Evolutionary conservation across 2,888 invertebrate genomes (phyloP), one percentile per base, ranked within the genome.

Genomic region (Lasioglossum vierecki): DNA sequence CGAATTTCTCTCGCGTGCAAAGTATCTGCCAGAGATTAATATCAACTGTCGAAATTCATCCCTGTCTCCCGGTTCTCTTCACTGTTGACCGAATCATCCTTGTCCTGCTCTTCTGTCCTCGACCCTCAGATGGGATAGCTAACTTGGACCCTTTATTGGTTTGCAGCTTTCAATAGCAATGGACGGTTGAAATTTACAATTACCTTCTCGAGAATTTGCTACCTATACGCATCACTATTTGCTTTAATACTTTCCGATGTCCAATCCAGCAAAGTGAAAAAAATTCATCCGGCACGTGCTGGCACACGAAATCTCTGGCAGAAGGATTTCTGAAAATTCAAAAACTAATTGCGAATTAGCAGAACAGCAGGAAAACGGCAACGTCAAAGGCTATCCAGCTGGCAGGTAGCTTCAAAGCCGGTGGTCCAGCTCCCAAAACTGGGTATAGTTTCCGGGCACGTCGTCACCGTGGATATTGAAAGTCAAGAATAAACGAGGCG

Each of bases 401-500:
- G 66, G 9, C 18, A 18, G 66, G 66, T 22, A 8, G 35, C 35
- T n/a, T 22, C 66, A 68, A 30, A 68, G 35, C 39, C 39, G 22
- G 39, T 60, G 66, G 66, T 35, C 66, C 66, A 39, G 39, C 68
- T 68, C 18, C 72, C 18, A 73, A 73, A 49, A 49, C 49, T 22
- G 30, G 39, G 11, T 6, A 0, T 11, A 22, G 13, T 8, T 8
- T 2, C 35, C 18, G 22, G 49, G 26, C 1, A 2, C 18, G 4
- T n/a, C 44, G 72, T 15, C 9, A 18, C 26, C 41, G 22, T 35
- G 70, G 63, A 71, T 82, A 76, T 79, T 39, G 75, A 73, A 72
- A 75, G 73, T 83, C 70, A 44, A 39, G 79, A 79, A 76, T 75
- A 79, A 75, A 83, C 71, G 39, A 72, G 71, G n/a, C 63, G 1